phyloP scores from a whole-genome alignment of 2,113 vertebrate genomes.

The Tiliqua scincoides region DNA sequence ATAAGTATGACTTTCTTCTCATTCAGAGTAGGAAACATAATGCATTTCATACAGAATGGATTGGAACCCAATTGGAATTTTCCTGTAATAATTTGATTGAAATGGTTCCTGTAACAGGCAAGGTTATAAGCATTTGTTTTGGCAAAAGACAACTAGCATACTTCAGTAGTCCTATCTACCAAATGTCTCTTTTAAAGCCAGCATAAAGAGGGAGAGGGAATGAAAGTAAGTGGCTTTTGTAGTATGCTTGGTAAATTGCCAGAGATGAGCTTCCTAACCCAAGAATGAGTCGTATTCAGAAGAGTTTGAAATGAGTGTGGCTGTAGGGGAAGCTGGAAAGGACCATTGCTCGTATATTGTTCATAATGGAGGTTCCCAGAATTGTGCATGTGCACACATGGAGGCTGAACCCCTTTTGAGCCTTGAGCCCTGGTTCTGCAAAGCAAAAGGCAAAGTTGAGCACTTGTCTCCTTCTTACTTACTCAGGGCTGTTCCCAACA shows the following conservation, averaged over 20 bases:
- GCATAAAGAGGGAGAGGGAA: neutral
- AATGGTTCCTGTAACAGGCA: neutral
- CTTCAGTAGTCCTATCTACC: neutral
- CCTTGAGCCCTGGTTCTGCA: neutral
- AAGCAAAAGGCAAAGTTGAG: neutral
- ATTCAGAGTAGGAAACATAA: conserved; percentile 8
- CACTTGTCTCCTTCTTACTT: neutral
- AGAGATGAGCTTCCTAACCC: neutral
- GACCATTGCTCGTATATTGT: neutral
- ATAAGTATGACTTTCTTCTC: neutral
- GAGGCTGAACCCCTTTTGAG: neutral
- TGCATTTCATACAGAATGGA: neutral
- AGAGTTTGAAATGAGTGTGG: neutral
- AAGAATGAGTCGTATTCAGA: neutral
- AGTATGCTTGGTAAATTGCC: neutral
- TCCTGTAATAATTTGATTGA: neutral
- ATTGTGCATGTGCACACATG: neutral
- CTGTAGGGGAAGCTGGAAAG: neutral
- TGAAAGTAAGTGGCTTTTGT: neutral
- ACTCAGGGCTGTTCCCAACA: neutral
- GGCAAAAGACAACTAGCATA: neutral
- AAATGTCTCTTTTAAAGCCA: neutral
- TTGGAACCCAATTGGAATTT: neutral
- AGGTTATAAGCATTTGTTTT: neutral
- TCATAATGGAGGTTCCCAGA: neutral